Evolutionary conservation across 2,888 invertebrate species (phyloP).

Genomic region (Xestia rhomboidea): DNA sequence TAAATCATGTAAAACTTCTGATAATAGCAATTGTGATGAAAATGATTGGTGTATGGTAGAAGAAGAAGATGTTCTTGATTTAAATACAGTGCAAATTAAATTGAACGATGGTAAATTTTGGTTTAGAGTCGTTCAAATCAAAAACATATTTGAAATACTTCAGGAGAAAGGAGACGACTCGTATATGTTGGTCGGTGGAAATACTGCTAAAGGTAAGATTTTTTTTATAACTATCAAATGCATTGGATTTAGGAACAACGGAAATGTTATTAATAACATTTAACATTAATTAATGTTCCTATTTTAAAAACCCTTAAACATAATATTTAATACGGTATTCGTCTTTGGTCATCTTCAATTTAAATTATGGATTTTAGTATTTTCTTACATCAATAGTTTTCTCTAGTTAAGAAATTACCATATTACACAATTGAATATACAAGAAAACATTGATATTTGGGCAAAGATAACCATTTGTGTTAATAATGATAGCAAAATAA

Average conservation of each 20-base stretch:
- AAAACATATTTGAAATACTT: constrained; percentile 89
- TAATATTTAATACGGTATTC: too few relatives aligned
- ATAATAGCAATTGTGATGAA: constrained; percentile 74
- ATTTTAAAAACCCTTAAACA: background rate
- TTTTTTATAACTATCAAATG: too few relatives aligned
- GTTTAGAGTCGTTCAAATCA: constrained; percentile 86
- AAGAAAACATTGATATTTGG: background rate
- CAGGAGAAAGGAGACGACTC: constrained; percentile 79
- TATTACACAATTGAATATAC: background rate
- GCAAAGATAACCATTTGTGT: background rate
- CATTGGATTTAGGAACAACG: too few relatives aligned
- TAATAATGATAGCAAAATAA: background rate
- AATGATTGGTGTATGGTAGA: constrained; percentile 71
- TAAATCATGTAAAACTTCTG: constrained; percentile 72
- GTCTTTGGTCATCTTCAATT: background rate
- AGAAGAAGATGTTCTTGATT: constrained; percentile 68
- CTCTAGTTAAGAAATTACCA: too few relatives aligned
- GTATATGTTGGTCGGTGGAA: constrained; percentile 93
- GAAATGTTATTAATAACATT: background rate
- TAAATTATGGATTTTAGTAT: background rate
- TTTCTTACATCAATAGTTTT: too few relatives aligned
- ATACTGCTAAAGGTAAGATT: constrained; percentile 92
- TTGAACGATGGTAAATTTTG: constrained; percentile 83
- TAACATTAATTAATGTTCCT: background rate
- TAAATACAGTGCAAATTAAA: constrained; percentile 70